These are phyloP conservation scores for Tichodroma muraria DNA, from an alignment of 2,113 vertebrate species.

Conservation along the genomic window DNA sequence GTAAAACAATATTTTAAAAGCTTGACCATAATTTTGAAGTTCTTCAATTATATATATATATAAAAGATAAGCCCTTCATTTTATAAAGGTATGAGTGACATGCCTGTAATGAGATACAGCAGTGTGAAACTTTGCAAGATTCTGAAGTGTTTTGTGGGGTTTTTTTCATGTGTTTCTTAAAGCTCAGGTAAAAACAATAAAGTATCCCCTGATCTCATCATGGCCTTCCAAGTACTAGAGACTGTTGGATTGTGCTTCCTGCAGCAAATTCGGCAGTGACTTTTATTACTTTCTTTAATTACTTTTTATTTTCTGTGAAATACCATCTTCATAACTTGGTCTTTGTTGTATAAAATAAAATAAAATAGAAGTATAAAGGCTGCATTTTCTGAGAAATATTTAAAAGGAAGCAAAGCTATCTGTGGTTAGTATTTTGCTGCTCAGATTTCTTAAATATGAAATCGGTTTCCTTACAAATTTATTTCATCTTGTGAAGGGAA, in stretches of 20 bases:
- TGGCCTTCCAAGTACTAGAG: background rate
- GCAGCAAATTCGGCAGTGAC: background rate
- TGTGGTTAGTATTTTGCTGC: background rate
- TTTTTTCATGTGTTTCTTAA: background rate
- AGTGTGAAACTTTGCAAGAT: background rate
- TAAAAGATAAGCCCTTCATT: background rate
- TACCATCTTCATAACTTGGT: background rate
- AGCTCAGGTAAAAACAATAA: background rate
- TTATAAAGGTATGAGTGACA: background rate
- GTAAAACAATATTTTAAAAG: background rate
- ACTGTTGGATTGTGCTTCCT: background rate
- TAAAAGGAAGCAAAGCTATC: background rate
- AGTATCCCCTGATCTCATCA: background rate
- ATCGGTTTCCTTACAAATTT: background rate
- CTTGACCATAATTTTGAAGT: background rate
- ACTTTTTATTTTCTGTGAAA: conserved; percentile 15
- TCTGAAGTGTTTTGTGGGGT: background rate
- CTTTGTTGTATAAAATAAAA: background rate
- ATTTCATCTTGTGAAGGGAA: background rate
- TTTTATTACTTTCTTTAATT: conserved; percentile 26
- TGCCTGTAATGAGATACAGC: background rate
- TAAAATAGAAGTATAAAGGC: background rate
- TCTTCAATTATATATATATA: background rate
- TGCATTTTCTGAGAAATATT: background rate
- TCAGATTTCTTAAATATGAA: background rate